phyloP scores from a whole-genome alignment of 1,140 invertebrate genomes.

The Drosophila pseudoobscura region DNA sequence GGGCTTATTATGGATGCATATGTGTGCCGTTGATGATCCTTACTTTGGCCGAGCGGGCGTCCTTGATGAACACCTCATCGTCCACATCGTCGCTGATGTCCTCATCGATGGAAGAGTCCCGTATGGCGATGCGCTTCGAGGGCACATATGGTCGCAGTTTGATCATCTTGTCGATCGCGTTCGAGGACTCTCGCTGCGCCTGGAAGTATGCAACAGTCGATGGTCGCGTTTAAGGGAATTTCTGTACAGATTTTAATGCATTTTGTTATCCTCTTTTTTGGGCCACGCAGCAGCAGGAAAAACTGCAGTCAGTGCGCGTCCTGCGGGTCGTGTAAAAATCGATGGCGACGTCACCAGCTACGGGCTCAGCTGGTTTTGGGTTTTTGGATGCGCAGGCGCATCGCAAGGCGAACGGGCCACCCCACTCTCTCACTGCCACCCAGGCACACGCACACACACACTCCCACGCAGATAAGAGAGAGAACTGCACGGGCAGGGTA shows the following conservation, averaged over 20 bases:
- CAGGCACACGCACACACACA: too few relatives aligned
- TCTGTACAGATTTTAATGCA: constrained; percentile 17
- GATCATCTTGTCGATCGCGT: constrained; percentile 59
- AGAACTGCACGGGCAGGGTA: constrained; percentile 1
- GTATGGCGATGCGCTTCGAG: constrained; percentile 79
- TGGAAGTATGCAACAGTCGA: constrained; percentile 23
- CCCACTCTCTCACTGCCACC: too few relatives aligned
- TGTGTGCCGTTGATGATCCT: too few relatives aligned
- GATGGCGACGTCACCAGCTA: too few relatives aligned
- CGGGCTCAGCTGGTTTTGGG: too few relatives aligned
- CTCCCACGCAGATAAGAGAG: too few relatives aligned
- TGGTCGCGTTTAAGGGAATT: background rate
- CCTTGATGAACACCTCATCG: constrained; percentile 91
- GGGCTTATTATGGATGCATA: too few relatives aligned
- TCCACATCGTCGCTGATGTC: constrained; percentile 86
- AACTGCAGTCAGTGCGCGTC: too few relatives aligned
- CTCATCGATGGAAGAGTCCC: constrained; percentile 82
- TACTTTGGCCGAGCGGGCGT: constrained; percentile 85
- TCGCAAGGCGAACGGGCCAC: too few relatives aligned
- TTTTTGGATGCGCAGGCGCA: too few relatives aligned
- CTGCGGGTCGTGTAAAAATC: too few relatives aligned
- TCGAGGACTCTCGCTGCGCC: constrained; percentile 8
- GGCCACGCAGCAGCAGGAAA: background rate
- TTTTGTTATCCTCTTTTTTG: constrained; percentile 8
- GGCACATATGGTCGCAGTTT: constrained; percentile 83